These are phyloP conservation scores for Carettochelys insculpta DNA, from an alignment of 2,113 vertebrate species.

Conservation along the genomic window DNA sequence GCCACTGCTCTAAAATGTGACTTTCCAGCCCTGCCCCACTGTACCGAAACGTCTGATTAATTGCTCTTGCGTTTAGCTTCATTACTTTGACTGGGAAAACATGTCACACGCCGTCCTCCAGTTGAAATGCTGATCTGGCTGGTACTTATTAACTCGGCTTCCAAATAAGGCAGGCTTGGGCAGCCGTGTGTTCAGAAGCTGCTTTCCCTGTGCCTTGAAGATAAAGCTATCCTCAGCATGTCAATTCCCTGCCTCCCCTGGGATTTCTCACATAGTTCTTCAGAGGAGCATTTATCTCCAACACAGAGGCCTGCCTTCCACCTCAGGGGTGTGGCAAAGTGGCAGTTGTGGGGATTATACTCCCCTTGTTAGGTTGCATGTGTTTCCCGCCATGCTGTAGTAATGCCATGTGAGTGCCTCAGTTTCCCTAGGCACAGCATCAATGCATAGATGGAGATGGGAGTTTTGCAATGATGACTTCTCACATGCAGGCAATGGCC, in stretches of 20 bases:
- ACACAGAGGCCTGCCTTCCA: neutral
- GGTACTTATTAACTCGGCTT: neutral
- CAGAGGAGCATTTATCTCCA: neutral
- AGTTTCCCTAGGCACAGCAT: too few relatives aligned
- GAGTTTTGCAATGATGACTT: too few relatives aligned
- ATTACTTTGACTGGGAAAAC: neutral
- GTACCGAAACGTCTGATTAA: neutral
- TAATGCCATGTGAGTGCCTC: too few relatives aligned
- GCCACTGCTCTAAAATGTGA: neutral
- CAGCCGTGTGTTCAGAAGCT: neutral
- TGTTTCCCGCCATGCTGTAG: too few relatives aligned
- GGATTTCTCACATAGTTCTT: neutral
- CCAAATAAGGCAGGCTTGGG: too few relatives aligned
- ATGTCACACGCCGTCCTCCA: neutral
- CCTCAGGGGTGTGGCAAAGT: too few relatives aligned
- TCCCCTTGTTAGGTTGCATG: too few relatives aligned
- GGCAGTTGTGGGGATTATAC: too few relatives aligned
- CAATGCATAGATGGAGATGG: too few relatives aligned
- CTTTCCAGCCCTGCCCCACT: neutral
- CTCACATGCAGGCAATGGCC: too few relatives aligned
- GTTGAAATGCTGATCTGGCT: neutral
- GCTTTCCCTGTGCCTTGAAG: neutral
- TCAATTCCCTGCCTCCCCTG: neutral
- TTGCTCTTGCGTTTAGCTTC: neutral
- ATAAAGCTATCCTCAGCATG: neutral